phyloP scores from a whole-genome alignment of 1,140 invertebrate species.

The Formica selysi region DNA sequence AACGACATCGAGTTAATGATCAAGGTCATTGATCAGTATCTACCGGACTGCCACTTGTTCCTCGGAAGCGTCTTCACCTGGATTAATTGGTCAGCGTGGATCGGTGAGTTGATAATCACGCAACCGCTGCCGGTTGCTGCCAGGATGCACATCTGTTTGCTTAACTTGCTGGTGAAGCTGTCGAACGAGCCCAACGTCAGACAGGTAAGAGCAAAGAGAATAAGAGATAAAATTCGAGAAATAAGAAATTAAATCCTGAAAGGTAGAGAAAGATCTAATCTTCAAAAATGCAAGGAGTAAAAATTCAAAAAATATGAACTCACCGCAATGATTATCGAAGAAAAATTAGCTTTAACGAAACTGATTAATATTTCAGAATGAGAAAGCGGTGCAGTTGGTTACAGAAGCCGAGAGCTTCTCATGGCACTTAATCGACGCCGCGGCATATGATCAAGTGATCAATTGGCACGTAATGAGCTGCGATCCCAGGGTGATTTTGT shows the following conservation, averaged over 20 bases:
- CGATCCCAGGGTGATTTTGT: constrained; percentile 90
- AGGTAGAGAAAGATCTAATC: neutral
- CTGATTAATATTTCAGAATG: constrained; percentile 80
- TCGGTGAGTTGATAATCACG: constrained; percentile 82
- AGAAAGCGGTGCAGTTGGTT: constrained; percentile 87
- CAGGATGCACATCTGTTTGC: constrained; percentile 87
- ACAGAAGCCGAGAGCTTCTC: constrained; percentile 89
- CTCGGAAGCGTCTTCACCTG: constrained; percentile 90
- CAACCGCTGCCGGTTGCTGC: constrained; percentile 80
- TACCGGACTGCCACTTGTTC: constrained; percentile 91
- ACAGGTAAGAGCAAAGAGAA: constrained; percentile 83
- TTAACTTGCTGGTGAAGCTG: constrained; percentile 90
- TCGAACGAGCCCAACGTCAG: constrained; percentile 91
- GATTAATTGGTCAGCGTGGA: constrained; percentile 88
- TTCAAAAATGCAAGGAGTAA: neutral
- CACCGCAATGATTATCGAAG: neutral
- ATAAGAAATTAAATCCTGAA: neutral
- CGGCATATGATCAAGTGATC: constrained; percentile 89
- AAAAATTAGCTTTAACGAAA: constrained; percentile 6
- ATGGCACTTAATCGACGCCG: constrained; percentile 91
- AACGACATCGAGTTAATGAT: constrained; percentile 91
- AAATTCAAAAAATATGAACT: neutral
- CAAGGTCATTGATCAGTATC: constrained; percentile 90
- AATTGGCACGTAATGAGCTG: constrained; percentile 93
- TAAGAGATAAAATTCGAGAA: neutral